These are phyloP conservation scores for Lacerta agilis DNA, from an alignment of 2,797 vertebrate species.

Conservation along the genomic window DNA sequence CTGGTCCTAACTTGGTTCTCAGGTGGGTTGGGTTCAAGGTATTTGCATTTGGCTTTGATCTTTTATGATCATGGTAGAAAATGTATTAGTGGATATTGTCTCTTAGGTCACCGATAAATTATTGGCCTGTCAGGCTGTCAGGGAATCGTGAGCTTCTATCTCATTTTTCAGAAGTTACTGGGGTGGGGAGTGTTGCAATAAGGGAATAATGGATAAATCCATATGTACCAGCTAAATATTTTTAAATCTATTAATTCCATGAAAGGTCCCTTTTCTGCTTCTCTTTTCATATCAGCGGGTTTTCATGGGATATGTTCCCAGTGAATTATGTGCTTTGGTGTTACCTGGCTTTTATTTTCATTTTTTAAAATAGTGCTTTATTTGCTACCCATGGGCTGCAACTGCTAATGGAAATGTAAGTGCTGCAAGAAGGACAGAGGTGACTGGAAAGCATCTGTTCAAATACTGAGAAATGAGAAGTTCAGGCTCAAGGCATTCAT, in stretches of 20 bases:
- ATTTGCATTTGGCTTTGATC: background rate
- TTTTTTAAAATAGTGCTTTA: background rate
- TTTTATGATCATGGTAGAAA: background rate
- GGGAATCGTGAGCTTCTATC: too few relatives aligned
- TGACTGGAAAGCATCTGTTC: conserved; percentile 51
- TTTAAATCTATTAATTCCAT: background rate
- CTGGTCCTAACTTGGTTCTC: background rate
- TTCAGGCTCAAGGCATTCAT: conserved; percentile 51
- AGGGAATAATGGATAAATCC: background rate
- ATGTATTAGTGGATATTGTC: too few relatives aligned
- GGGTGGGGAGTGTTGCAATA: too few relatives aligned
- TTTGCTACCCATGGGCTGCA: background rate
- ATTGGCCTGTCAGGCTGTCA: background rate
- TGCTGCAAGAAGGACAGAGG: conserved; percentile 29
- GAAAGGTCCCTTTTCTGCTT: background rate
- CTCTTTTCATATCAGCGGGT: background rate
- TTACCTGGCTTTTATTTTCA: background rate
- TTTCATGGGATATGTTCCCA: background rate
- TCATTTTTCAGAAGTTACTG: background rate
- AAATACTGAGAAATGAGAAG: conserved; percentile 44
- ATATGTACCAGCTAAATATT: background rate
- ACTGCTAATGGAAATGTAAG: conserved; percentile 7
- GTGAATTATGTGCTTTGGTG: background rate
- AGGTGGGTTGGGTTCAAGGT: background rate
- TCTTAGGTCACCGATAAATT: background rate